These are phyloP conservation scores for Coelopa frigida DNA, from an alignment of 1,140 invertebrate genomes.

Conservation along the genomic window DNA sequence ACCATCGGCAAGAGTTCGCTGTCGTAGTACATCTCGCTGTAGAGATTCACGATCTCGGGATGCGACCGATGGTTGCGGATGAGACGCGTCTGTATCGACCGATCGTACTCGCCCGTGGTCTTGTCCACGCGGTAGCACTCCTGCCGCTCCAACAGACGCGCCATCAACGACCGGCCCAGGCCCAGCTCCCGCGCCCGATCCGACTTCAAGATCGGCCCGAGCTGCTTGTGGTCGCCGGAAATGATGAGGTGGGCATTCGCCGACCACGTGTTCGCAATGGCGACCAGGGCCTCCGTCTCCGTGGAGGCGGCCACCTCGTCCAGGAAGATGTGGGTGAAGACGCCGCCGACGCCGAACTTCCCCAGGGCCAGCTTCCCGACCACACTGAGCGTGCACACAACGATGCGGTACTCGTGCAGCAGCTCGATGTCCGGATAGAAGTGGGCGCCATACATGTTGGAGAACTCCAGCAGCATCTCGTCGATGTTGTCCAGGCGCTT, in stretches of 20 bases:
- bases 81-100: constrained; percentile 57
- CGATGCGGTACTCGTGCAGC: constrained; percentile 34
- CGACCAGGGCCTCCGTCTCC: constrained; percentile 69
- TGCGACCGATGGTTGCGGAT: constrained; percentile 60
- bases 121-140: constrained; percentile 47
- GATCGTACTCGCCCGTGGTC: constrained; percentile 50
- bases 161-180: constrained; percentile 52
- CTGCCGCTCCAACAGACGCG: constrained; percentile 49
- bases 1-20: constrained; percentile 47
- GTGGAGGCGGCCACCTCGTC: constrained; percentile 80
- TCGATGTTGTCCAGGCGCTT: constrained; percentile 39
- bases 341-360: constrained; percentile 49
- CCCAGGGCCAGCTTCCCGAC: constrained; percentile 58
- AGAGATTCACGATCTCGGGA: constrained; percentile 53
- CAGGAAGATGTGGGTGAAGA: constrained; percentile 70
- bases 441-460: constrained; percentile 33
- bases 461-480: constrained; percentile 31
- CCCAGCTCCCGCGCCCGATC: constrained; percentile 46
- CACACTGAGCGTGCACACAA: constrained; percentile 28
- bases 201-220: constrained; percentile 67
- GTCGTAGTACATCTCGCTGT: constrained; percentile 59
- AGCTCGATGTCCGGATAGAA: constrained; percentile 32
- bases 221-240: constrained; percentile 76
- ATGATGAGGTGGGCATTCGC: constrained; percentile 54
- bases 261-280: constrained; percentile 48